A percentile compares a stretch with the other conserved stretches of the same genome.
Evolutionary conservation across 2,113 vertebrate species (phyloP).

Genomic region (Nasalis larvatus): DNA sequence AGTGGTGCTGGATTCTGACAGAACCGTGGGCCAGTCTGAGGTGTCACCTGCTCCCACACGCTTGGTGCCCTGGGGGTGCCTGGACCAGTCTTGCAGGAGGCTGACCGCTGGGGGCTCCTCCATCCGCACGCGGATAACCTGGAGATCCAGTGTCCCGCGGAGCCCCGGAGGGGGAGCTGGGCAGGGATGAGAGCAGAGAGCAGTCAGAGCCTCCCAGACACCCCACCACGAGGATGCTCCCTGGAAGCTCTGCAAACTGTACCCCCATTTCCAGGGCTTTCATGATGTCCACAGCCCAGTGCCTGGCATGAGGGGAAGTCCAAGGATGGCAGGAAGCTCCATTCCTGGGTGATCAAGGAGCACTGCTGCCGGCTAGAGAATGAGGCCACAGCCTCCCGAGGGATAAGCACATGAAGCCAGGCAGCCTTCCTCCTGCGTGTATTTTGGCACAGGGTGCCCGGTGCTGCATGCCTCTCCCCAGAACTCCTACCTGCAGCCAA

Average conservation of each 20-base stretch:
- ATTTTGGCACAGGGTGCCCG: rapidly evolving
- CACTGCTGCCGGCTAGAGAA: background rate
- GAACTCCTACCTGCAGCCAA: background rate
- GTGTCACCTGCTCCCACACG: conserved; percentile 65
- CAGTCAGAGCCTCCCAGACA: conserved; percentile 43
- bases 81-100: conserved; percentile 76
- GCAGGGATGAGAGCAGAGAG: conserved; percentile 61
- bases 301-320: background rate
- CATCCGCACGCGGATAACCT: conserved; percentile 74
- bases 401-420: rapidly evolving
- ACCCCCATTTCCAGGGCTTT: background rate
- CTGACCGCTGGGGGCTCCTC: conserved; percentile 68
- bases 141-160: conserved; percentile 75
- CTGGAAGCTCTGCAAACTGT: background rate
- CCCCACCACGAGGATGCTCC: rapidly evolving
- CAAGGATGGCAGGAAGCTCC: background rate
- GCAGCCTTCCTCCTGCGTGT: too few relatives aligned
- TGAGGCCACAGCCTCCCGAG: background rate
- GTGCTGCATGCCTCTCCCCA: background rate
- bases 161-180: conserved; percentile 74
- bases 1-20: conserved; percentile 43
- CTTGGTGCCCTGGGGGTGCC: conserved; percentile 61
- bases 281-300: background rate
- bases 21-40: conserved; percentile 9
- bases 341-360: background rate